Evolutionary conservation across 2,888 invertebrate species (phyloP), one percentile per base, ranked within the genome.

Genomic region (Conus canariensis): DNA sequence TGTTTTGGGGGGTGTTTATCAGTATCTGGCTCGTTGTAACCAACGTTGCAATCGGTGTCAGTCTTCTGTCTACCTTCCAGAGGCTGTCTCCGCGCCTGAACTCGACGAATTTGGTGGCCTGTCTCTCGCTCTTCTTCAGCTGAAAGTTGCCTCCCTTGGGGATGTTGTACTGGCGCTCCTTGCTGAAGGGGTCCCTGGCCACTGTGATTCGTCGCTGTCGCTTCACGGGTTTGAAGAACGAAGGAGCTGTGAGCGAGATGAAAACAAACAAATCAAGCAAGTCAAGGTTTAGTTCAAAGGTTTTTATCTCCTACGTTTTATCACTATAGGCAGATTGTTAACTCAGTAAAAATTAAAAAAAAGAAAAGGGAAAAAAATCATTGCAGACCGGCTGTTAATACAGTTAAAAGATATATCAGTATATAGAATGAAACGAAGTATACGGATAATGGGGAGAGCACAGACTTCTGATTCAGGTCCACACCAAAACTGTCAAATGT

Each of bases 161-260:
- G 8, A 95, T 83, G 91, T 94, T 91, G 45, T 93, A 94, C 9
- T 93, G 91, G 9, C 95, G 91, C 88, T 95, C 92, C 5, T 91
- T 93, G 86, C 94, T 94, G 93, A 95, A 95, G 0, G 95, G 95
- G 12, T 93, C 93, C 45, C 85, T 88, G 12, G 94, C 90, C 60
- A 92, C 89, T 4, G 94, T 93, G 14, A 88, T 70, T 9, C 92
- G 91, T 6, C 92, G 89, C n/a, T 93, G 91, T n/a, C 90, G 91
- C 87, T 93, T 93, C 92, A 94, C 94, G n/a, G 95, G 88, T 87
- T 93, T 93, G 91, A 95, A 95, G 30, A 94, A 91, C 59, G 94
- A 93, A 12, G 95, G 95, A 12, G 95, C 95, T 95, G 92, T 10
- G 64, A 7, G 16, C 89, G 60, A 74, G 19, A 2, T 10, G 64